A percentile compares a stretch with the other conserved stretches of the same genome.
Conservation (phyloP, 2,113 vertebrate species). For the Microtus pennsylvanicus region DNA sequence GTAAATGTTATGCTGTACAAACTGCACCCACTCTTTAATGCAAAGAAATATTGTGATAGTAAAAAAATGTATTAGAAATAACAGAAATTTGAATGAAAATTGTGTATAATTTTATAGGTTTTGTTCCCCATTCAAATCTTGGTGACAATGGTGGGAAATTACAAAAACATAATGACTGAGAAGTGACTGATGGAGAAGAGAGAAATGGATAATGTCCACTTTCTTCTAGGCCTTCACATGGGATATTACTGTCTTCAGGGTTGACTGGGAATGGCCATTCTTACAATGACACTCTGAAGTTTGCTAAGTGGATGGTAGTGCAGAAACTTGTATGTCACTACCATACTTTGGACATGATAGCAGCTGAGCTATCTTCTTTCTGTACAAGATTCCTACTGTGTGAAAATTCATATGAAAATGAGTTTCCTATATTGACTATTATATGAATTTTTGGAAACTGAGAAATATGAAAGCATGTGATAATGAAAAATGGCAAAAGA, state of each 20-base stretch:
- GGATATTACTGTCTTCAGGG: background rate
- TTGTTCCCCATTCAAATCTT: background rate
- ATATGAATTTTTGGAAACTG: background rate
- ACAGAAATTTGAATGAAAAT: constrained; percentile 42
- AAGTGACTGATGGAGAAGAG: background rate
- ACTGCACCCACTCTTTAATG: background rate
- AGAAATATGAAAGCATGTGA: background rate
- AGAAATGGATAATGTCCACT: background rate
- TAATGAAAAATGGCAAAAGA: background rate
- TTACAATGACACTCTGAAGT: background rate
- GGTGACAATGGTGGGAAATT: background rate
- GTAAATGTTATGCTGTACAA: background rate
- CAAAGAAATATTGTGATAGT: background rate
- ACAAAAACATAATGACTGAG: background rate
- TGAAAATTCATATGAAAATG: constrained; percentile 10
- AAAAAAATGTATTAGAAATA: background rate
- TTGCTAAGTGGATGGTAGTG: background rate
- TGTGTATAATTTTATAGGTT: background rate
- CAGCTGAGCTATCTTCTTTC: background rate
- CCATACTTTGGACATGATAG: background rate
- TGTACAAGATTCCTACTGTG: background rate
- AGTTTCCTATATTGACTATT: background rate
- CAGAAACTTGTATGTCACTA: background rate
- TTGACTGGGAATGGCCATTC: background rate
- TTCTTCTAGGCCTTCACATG: background rate